A percentile compares a stretch with the other conserved stretches of the same genome.
These are phyloP conservation scores for Perca flavescens DNA, from an alignment of 2,113 vertebrate species.

Conservation along the genomic window DNA sequence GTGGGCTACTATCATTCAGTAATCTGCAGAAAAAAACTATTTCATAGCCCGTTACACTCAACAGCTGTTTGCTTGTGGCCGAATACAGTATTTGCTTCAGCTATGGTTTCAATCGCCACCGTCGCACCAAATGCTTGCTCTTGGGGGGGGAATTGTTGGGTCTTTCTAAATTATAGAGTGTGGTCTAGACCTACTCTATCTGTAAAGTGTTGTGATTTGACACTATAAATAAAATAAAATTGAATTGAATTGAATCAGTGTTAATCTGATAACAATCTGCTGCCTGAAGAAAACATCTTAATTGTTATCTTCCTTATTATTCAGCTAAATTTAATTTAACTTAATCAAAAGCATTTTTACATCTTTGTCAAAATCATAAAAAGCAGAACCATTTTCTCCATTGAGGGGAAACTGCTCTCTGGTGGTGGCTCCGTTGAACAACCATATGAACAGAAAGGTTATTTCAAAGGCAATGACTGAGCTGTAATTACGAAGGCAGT, in stretches of 20 bases:
- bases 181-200: too few species aligned
- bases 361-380: background rate
- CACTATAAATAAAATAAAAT: too few species aligned
- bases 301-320: background rate
- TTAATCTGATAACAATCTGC: conserved; percentile 11
- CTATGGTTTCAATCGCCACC: background rate
- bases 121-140: too few species aligned
- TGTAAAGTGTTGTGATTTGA: too few species aligned
- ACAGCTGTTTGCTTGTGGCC: conserved; percentile 8
- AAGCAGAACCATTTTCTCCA: background rate
- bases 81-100: conserved; percentile 6
- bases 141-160: too few species aligned
- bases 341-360: background rate
- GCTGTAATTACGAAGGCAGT: conserved; percentile 64
- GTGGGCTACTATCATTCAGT: background rate
- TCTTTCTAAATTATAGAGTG: too few species aligned
- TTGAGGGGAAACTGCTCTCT: conserved; percentile 66
- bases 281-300: background rate
- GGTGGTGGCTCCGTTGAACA: conserved; percentile 47
- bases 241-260: too few species aligned
- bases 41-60: conserved; percentile 13
- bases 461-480: conserved; percentile 70
- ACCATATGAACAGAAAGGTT: conserved; percentile 35
- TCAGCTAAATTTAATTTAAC: background rate
- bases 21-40: background rate